Evolutionary conservation across 2,113 vertebrate species (phyloP), one percentile per base, ranked within the genome.

Genomic region (Caloenas nicobarica): DNA sequence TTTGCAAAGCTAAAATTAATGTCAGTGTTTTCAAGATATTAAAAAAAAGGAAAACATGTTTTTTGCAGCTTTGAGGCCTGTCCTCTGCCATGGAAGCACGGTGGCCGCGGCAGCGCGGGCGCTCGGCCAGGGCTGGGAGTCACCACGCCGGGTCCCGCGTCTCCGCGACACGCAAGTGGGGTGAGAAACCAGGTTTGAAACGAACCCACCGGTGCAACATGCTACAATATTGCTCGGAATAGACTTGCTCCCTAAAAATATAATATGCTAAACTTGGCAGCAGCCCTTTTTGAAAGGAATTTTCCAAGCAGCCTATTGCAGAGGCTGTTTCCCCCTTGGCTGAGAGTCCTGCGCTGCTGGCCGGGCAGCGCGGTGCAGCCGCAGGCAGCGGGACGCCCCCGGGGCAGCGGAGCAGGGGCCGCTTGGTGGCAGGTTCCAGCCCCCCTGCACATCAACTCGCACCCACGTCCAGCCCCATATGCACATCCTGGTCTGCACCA

Each of bases 291-390:
- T 66, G 89, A 91, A 89, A 97, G 95, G 95, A 95, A 96, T 95
- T 95, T 96, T 97, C 95, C 94, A 79, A 96, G 91, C 77, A 76
- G 89, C 70, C 78, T 82, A 79, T 88, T 89, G 93, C 91, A 96
- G 81, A 72, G 78, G 88, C 80, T 78, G 94, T 22, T 86, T 83
- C 95, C 81, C 54, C 44, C 44, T 46, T 8, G 18, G 44, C 44
- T 46, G 44, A 19, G 40, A 12, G 40, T 40, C 40, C 38, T 38
- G 38, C 38, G 38, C 38, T 40, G 9, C 1, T 6, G 64, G 81
- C 72, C 40, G 76, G 38, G 90, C 85, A 58, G n/a, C 14, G 0
- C 1, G 24, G 65, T 44, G 86, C 4, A 31, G 31, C 83, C 28
- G 44, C 0, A 18, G 66, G 83, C 50, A 28, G 13, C 1, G 3